phyloP scores from a whole-genome alignment of 1,140 invertebrate species.

The Oedothorax gibbosus region DNA sequence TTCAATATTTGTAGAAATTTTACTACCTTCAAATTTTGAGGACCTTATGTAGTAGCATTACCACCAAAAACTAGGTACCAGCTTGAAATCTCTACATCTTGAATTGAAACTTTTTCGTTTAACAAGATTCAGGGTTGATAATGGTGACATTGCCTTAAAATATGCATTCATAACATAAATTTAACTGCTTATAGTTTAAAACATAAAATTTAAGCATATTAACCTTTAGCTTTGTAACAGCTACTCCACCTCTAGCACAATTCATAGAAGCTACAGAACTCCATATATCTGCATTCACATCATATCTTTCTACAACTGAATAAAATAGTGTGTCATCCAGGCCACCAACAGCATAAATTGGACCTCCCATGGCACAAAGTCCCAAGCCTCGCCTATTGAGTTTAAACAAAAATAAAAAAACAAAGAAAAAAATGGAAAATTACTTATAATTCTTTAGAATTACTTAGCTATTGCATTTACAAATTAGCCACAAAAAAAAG shows the following conservation, averaged over 20 bases:
- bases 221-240: slow-evolving; percentile 69
- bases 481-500: no score
- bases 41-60: no score
- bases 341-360: slow-evolving; percentile 70
- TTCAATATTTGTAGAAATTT: no score
- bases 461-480: not conserved
- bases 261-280: slow-evolving; percentile 69
- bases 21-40: no score
- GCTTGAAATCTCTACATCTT: no score
- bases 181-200: no score
- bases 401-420: not conserved
- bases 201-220: no score
- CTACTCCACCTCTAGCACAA: slow-evolving; percentile 69
- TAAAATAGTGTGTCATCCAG: slow-evolving; percentile 69
- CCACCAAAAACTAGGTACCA: no score
- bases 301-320: slow-evolving; percentile 66
- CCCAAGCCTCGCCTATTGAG: slow-evolving; percentile 66
- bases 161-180: no score
- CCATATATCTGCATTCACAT: slow-evolving; percentile 69
- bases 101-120: no score
- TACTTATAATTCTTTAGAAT: not conserved
- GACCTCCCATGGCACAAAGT: slow-evolving; percentile 66
- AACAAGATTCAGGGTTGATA: no score
- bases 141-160: no score
- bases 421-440: not conserved